These are phyloP conservation scores for Malurus leucopterus DNA, from an alignment of 2,797 vertebrate species.

Conservation along the genomic window DNA sequence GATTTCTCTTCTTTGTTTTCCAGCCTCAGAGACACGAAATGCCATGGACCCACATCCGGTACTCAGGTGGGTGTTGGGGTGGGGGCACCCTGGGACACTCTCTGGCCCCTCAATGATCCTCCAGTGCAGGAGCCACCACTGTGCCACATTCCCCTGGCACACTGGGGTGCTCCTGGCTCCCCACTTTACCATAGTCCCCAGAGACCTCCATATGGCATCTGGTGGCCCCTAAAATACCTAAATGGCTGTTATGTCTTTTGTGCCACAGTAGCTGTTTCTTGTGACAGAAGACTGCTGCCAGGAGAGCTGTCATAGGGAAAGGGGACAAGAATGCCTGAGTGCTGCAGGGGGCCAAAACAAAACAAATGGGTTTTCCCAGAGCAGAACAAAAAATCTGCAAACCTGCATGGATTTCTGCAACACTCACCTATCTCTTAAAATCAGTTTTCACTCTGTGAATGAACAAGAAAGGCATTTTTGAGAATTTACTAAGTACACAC, in stretches of 20 bases:
- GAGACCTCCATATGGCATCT: background rate
- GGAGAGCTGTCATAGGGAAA: background rate
- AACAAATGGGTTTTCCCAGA: background rate
- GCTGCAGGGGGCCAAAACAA: background rate
- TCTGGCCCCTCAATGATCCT: background rate
- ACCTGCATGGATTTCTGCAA: background rate
- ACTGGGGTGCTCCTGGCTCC: background rate
- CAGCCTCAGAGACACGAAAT: background rate
- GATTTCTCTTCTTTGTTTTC: background rate
- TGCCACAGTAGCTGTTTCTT: background rate
- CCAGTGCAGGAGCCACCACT: background rate
- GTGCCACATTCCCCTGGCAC: background rate
- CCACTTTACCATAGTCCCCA: no score
- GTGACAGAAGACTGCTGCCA: background rate
- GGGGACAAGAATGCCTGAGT: background rate
- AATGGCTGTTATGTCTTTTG: background rate
- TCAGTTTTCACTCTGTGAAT: background rate
- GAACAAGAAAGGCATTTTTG: background rate
- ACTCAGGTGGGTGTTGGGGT: background rate
- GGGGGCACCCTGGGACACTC: no score
- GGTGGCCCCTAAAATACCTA: background rate
- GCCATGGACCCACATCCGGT: slow-evolving; percentile 8
- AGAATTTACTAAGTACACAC: accelerated
- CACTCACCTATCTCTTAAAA: background rate
- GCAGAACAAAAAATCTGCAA: background rate